Base-by-base conservation (phyloP, 2,113 vertebrate species). In the Leptodactylus fuscus region DNA sequence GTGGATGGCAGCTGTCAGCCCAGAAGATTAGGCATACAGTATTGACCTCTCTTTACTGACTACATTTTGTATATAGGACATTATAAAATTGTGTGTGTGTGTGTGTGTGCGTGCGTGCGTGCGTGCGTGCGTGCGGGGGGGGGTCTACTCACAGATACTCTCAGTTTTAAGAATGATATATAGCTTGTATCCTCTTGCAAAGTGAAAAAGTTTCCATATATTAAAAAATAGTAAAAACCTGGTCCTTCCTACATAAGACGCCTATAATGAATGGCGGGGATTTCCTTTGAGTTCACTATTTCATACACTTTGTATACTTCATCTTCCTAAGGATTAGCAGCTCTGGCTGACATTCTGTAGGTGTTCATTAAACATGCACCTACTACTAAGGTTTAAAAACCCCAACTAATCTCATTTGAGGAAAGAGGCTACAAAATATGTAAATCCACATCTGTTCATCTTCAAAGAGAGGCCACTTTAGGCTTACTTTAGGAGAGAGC, bases 341-440 rank as follows among this genome's bases (percentile, higher is more conserved):
- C 65, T 22, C 34, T 20, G 34, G 38, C 87, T 92, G 91, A 89
- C 93, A 96, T 94, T 96, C 96, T 97, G 94, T 93, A 97, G 97
- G 97, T 96, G 93, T 96, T 97, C 96, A 99, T 99, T 99, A 99
- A 97, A 98, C 96, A 98, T 99, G 96, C 95, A 97, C 97, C 96
- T 98, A 97, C 94, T 94, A 95, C 94, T 95, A 92, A 90, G 92
- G 92, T 93, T 93, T 92, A 95, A 96, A 73, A 93, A 94, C 92
- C 95, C 92, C 93, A 94, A 92, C 94, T 99, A 99, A 98, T 99
- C 97, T 98, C 97, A 97, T 97, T 96, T 95, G 95, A 96, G 95
- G 92, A 96, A 94, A 93, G 95, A 95, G 96, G 96, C 96, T 96
- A 97, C 96, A 95, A 96, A 95, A 97, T 98, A 99, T 98, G 98